Base-by-base conservation (phyloP, 2,797 vertebrate genomes). In the Philypnodon macrostomus region DNA sequence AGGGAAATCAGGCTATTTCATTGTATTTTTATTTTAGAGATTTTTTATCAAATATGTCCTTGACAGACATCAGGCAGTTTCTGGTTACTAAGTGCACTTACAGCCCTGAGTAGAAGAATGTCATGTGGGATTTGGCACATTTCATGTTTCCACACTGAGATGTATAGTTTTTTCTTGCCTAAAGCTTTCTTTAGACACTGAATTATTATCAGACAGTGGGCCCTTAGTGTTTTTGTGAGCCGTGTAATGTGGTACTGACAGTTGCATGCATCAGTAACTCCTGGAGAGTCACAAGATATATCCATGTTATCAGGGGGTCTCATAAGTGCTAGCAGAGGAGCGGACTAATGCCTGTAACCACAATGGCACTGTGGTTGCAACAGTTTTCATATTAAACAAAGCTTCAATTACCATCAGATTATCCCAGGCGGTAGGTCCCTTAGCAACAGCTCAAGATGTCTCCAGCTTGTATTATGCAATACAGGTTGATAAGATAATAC, bases 141-240 rank as follows among this genome's bases (percentile, higher is more conserved):
- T 73, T 69, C 56, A 58, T 56, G 68, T 45, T 56, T 73, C 67
- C 34, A 35, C 10, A 47, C 52, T 68, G 68, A 78, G 67, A 42
- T 50, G 39, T 46, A 18, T 47, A 27, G n/a, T 40, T 51, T 46
- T 49, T 17, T 21, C 38, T 60, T 48, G 33, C 65, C 47, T 47
- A 48, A 47, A 52, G 58, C 67, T 56, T 37, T 56, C 44, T 44
- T 70, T 50, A 61, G 56, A 68, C 59, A 46, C 50, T 48, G 58
- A 70, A 64, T 70, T 76, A 83, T 82, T 76, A 83, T n/a, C n/a
- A n/a, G 56, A 73, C 66, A 60, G 55, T 75, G 68, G 73, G 58
- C 74, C 63, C 58, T 63, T 33, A 61, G 75, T 57, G 52, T 53
- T 67, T 74, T 77, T 69, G 35, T 72, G 70, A 75, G 67, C 72